These are phyloP conservation scores for Engystomops pustulosus DNA, from an alignment of 2,113 vertebrate genomes.

Conservation along the genomic window DNA sequence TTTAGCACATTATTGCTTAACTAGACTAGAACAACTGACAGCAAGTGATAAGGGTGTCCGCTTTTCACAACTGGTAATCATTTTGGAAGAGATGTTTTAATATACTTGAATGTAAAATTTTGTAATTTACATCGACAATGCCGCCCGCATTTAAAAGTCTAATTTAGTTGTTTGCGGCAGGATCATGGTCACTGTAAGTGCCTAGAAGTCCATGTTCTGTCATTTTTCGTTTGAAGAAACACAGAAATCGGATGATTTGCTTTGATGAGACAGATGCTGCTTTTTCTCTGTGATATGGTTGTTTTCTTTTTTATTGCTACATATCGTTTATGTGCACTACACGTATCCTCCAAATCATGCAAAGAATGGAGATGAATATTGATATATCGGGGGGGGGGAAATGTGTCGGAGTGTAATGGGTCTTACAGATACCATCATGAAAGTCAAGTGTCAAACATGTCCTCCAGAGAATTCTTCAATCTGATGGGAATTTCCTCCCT, in stretches of 20 bases:
- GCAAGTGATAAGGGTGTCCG: conserved; percentile 98
- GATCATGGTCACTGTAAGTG: conserved; percentile 80
- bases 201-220: conserved; percentile 64
- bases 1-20: conserved; percentile 89
- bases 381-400: not conserved
- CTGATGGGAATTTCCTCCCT: not conserved
- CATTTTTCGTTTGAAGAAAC: conserved; percentile 18
- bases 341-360: not conserved
- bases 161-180: conserved; percentile 74
- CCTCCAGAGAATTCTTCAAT: not conserved
- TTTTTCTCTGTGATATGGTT: conserved; percentile 5
- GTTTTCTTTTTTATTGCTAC: not conserved
- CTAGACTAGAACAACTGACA: conserved; percentile 98
- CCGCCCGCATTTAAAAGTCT: conserved; percentile 83
- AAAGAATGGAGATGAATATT: not conserved
- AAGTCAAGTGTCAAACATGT: not conserved
- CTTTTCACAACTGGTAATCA: conserved; percentile 90
- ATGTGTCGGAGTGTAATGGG: not conserved
- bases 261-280: conserved; percentile 17
- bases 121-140: conserved; percentile 87
- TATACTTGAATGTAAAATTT: conserved; percentile 85
- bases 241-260: conserved; percentile 10
- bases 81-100: conserved; percentile 88
- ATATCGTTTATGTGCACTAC: not conserved
- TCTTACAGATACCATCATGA: not conserved